These are phyloP conservation scores for Chironomus striatipennis DNA, from an alignment of 1,140 invertebrate genomes.

Conservation along the genomic window DNA sequence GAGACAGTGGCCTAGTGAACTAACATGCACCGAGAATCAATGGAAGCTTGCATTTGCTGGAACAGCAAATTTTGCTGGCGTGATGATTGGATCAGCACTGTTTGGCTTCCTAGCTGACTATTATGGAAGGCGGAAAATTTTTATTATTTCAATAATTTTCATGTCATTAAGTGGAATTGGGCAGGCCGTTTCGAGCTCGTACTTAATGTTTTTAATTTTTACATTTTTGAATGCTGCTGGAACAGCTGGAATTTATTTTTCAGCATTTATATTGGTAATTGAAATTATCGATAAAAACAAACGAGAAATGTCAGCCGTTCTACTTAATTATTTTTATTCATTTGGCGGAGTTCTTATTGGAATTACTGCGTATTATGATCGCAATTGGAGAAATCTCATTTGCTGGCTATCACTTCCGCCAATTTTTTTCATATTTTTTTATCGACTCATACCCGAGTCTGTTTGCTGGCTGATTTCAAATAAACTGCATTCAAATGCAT, in stretches of 20 bases:
- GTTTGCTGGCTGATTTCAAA: too few relatives aligned
- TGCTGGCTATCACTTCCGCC: too few relatives aligned
- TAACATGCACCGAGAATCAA: constrained; percentile 48
- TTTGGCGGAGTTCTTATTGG: too few relatives aligned
- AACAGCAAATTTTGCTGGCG: constrained; percentile 51
- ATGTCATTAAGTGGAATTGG: constrained; percentile 46
- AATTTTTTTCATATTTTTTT: too few relatives aligned
- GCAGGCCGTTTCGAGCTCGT: constrained; percentile 46
- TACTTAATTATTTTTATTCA: too few relatives aligned
- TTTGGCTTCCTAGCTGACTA: constrained; percentile 40
- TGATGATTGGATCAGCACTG: constrained; percentile 47
- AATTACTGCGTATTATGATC: too few relatives aligned
- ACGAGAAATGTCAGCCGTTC: too few relatives aligned
- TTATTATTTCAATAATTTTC: constrained; percentile 47
- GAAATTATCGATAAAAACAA: too few relatives aligned
- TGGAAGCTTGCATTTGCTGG: constrained; percentile 56
- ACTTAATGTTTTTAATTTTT: constrained; percentile 46
- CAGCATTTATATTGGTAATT: constrained; percentile 33
- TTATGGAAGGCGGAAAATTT: constrained; percentile 50
- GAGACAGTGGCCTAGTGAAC: constrained; percentile 41
- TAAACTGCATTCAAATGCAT: too few relatives aligned
- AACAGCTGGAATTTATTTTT: constrained; percentile 51
- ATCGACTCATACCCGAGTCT: too few relatives aligned
- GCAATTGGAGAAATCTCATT: too few relatives aligned
- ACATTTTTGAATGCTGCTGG: constrained; percentile 50